Evolutionary conservation across 2,113 vertebrate genomes (phyloP).

Genomic region (Ochotona princeps): DNA sequence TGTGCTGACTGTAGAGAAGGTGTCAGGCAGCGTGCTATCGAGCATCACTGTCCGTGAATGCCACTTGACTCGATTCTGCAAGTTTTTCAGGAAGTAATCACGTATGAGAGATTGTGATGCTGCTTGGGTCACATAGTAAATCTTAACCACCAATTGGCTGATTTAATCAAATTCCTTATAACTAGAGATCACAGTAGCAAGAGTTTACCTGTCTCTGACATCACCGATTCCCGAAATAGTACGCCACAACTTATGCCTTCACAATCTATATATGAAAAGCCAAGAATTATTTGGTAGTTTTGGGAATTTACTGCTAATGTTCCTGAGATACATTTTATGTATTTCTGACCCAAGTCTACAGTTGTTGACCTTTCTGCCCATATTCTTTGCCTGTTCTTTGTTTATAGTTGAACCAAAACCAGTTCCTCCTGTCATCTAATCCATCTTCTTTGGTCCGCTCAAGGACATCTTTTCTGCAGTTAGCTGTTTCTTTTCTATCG

Average conservation of each 20-base stretch:
- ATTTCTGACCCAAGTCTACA: background rate
- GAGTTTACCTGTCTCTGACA: background rate
- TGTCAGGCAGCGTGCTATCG: background rate
- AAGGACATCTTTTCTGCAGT: background rate
- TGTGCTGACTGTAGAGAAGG: background rate
- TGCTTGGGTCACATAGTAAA: background rate
- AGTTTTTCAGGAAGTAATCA: background rate
- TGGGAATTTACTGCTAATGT: background rate
- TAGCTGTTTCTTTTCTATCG: background rate
- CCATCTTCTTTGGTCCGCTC: background rate
- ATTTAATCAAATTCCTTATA: constrained; percentile 4
- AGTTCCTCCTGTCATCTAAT: background rate
- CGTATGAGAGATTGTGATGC: background rate
- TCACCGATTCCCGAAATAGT: background rate
- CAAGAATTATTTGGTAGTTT: background rate
- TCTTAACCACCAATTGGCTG: background rate
- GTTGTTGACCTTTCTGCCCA: background rate
- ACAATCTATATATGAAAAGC: background rate
- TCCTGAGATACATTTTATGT: background rate
- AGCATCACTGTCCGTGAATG: background rate
- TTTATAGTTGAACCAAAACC: background rate
- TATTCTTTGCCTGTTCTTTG: background rate
- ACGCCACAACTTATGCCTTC: background rate
- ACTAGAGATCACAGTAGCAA: background rate
- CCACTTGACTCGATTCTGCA: background rate